Conservation (phyloP, 2,888 invertebrate species). For the Sarcophaga caerulescens region DNA sequence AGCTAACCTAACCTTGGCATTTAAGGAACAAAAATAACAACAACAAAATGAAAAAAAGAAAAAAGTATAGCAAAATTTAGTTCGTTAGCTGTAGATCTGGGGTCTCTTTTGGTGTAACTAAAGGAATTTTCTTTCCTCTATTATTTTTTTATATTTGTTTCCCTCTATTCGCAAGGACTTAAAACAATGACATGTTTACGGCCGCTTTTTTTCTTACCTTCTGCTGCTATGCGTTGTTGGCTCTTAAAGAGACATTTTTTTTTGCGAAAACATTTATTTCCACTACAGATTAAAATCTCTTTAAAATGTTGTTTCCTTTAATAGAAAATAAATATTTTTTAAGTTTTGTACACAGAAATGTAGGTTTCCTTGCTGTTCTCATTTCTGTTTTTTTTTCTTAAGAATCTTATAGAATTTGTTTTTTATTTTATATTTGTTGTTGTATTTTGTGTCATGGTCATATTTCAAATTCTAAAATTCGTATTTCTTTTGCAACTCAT, state of each 20-base stretch:
- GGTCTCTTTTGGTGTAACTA: no score
- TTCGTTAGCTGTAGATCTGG: conserved; percentile 4
- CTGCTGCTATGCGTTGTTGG: no score
- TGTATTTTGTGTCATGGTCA: conserved; percentile 31
- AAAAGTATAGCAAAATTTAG: not conserved
- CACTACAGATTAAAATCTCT: not conserved
- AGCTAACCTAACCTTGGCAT: conserved; percentile 58
- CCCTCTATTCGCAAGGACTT: conserved; percentile 47
- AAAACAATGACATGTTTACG: conserved; percentile 47
- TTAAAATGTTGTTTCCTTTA: not conserved
- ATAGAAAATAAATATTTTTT: conserved; percentile 12
- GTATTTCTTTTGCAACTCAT: not conserved
- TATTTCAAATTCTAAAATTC: conserved; percentile 22
- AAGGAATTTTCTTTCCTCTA: no score
- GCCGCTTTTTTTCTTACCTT: no score
- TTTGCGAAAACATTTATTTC: not conserved
- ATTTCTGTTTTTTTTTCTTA: not conserved
- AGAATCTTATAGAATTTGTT: no score
- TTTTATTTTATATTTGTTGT: not conserved
- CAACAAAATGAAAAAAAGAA: not conserved
- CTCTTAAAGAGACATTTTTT: no score
- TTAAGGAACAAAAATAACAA: not conserved
- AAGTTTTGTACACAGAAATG: conserved; percentile 10
- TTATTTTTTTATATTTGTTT: not conserved
- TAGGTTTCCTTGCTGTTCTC: no score